These are phyloP conservation scores for Tenodera sinensis DNA, from an alignment of 2,888 invertebrate genomes.

Conservation along the genomic window DNA sequence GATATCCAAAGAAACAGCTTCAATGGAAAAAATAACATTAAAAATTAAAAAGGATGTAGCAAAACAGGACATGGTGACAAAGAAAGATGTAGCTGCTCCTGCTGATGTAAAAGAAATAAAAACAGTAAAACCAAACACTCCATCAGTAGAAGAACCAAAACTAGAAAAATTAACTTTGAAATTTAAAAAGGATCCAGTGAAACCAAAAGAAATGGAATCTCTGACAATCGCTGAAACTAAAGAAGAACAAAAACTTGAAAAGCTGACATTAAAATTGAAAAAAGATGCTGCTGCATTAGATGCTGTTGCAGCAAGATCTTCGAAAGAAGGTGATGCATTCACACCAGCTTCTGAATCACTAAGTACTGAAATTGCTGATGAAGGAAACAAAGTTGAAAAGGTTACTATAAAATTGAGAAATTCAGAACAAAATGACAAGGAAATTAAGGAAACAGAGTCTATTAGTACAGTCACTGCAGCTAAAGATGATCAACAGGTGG, in stretches of 20 bases:
- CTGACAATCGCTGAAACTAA: slow-evolving; percentile 24
- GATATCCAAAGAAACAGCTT: neutral
- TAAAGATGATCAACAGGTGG: neutral
- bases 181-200: slow-evolving; percentile 20
- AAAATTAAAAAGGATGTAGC: slow-evolving; percentile 23
- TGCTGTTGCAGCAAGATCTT: slow-evolving; percentile 19
- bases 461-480: neutral
- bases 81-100: neutral
- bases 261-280: slow-evolving; percentile 36
- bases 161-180: slow-evolving; percentile 28
- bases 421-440: neutral
- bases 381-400: slow-evolving; percentile 24
- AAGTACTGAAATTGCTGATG: slow-evolving; percentile 41
- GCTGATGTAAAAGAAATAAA: neutral
- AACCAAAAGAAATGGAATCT: neutral
- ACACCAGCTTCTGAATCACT: slow-evolving; percentile 7
- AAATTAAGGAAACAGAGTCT: neutral
- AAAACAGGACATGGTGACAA: neutral
- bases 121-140: neutral
- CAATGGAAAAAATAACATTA: slow-evolving; percentile 28
- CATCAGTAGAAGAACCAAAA: slow-evolving; percentile 24
- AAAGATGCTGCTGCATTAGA: slow-evolving; percentile 14
- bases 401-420: slow-evolving; percentile 39
- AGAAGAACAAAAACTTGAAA: slow-evolving; percentile 34
- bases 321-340: neutral